A percentile compares a stretch with the other conserved stretches of the same genome.
Evolutionary conservation across 2,113 vertebrate species (phyloP).

Genomic region (Catharus minimus): DNA sequence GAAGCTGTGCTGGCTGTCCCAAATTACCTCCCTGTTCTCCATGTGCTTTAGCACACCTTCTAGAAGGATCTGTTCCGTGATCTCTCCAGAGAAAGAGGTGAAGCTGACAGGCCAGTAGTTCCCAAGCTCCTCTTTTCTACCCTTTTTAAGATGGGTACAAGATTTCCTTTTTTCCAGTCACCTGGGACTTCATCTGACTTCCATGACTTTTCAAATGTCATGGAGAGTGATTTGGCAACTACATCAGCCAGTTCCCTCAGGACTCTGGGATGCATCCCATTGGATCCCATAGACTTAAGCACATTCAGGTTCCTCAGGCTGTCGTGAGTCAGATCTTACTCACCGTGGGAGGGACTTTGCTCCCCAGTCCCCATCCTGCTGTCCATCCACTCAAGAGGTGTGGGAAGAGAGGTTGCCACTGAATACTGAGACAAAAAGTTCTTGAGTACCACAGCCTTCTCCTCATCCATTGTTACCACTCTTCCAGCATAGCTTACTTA

Average conservation of each 20-base stretch:
- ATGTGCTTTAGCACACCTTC: neutral
- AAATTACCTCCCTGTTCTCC: neutral
- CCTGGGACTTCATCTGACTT: neutral
- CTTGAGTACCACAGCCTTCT: neutral
- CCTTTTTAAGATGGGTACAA: neutral
- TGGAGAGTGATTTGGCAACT: neutral
- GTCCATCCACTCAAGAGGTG: neutral
- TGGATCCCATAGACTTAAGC: rapidly evolving
- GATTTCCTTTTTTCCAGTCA: neutral
- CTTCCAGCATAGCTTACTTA: neutral
- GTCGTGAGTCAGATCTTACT: neutral
- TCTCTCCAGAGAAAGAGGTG: neutral
- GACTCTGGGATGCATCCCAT: neutral
- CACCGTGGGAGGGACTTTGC: neutral
- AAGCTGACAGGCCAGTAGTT: neutral
- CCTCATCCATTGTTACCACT: neutral
- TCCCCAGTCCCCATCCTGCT: neutral
- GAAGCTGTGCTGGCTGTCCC: neutral
- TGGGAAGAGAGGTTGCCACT: neutral
- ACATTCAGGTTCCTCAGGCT: neutral
- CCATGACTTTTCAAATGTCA: neutral
- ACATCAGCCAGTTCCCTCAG: neutral
- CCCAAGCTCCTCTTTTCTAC: neutral
- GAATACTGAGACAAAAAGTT: neutral
- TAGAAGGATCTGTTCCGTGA: neutral